Percentiles rank a stretch among this genome's conserved stretches.
phyloP scores from a whole-genome alignment of 2,113 vertebrate species.

The Albula goreensis region DNA sequence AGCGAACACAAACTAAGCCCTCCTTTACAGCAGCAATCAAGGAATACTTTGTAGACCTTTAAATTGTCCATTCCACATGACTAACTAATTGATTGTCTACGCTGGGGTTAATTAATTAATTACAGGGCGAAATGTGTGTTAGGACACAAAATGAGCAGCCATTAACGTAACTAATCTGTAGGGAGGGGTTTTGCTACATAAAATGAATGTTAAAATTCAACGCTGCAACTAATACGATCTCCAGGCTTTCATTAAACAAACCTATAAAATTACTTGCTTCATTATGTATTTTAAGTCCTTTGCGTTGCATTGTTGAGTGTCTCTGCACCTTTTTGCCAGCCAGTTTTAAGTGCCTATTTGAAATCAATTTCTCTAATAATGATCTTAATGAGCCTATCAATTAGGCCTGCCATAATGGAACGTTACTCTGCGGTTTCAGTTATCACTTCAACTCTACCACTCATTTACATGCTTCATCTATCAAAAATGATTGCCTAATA shows the following conservation, averaged over 20 bases:
- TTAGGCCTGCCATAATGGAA: slow-evolving; percentile 98
- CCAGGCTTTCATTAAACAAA: slow-evolving; percentile 98
- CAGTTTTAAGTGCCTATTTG: slow-evolving; percentile 99
- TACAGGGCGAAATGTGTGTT: slow-evolving; percentile 70
- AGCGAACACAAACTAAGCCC: slow-evolving; percentile 15
- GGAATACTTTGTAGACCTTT: slow-evolving; percentile 58
- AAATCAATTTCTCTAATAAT: slow-evolving; percentile 99
- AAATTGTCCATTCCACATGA: slow-evolving; percentile 70
- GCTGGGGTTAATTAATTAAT: slow-evolving; percentile 92
- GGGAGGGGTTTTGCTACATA: slow-evolving; percentile 78
- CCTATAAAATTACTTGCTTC: slow-evolving; percentile 98
- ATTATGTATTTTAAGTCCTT: slow-evolving; percentile 95
- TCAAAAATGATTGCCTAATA: slow-evolving; percentile 84
- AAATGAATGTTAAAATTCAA: slow-evolving; percentile 80
- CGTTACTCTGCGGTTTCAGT: slow-evolving; percentile 85
- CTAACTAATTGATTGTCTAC: slow-evolving; percentile 77
- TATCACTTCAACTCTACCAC: slow-evolving; percentile 92
- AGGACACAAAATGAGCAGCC: slow-evolving; percentile 71
- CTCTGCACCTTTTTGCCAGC: slow-evolving; percentile 78
- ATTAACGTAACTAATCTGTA: slow-evolving; percentile 63
- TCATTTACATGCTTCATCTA: slow-evolving; percentile 93
- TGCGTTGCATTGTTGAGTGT: slow-evolving; percentile 77
- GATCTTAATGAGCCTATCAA: slow-evolving; percentile 99
- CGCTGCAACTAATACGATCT: slow-evolving; percentile 72
- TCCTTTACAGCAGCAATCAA: slow-evolving; percentile 39